phyloP scores from a whole-genome alignment of 2,888 invertebrate genomes.

The Stenichneumon culpator region DNA sequence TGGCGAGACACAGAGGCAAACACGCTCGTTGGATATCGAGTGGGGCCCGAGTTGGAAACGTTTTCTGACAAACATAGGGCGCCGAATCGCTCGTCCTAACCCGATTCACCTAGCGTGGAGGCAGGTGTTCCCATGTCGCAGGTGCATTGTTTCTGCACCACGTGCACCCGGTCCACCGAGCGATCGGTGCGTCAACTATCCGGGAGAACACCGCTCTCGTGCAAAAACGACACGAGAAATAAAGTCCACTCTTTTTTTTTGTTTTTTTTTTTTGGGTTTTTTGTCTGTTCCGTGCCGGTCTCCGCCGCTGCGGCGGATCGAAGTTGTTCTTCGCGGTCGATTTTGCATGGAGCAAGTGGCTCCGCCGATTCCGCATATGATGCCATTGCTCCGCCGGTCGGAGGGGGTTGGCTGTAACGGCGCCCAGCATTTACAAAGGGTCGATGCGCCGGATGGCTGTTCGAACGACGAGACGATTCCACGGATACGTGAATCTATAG shows the following conservation, averaged over 20 bases:
- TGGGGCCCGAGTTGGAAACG: conserved; percentile 17
- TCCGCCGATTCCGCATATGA: background rate
- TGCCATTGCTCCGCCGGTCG: conserved; percentile 23
- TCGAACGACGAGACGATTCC: conserved; percentile 54
- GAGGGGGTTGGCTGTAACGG: conserved; percentile 5
- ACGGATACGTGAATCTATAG: conserved; percentile 51
- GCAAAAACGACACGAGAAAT: conserved; percentile 42
- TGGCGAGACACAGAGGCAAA: conserved; percentile 2
- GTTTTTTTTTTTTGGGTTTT: no score
- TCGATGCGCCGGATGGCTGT: conserved; percentile 46
- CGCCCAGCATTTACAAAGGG: conserved; percentile 47
- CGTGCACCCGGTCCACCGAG: conserved; percentile 21
- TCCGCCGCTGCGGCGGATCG: background rate
- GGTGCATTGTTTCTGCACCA: conserved; percentile 48
- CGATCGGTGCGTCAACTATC: conserved; percentile 18
- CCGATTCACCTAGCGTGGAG: conserved; percentile 51
- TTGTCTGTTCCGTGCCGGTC: conserved; percentile 20
- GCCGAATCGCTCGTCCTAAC: conserved; percentile 53
- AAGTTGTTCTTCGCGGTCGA: conserved; percentile 49
- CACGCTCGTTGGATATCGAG: conserved; percentile 26
- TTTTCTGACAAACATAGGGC: conserved; percentile 51
- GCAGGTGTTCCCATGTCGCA: conserved; percentile 58
- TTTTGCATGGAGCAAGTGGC: conserved; percentile 37
- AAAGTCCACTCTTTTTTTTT: conserved; percentile 19
- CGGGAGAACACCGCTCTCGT: background rate